Evolutionary conservation across 1,140 invertebrate genomes (phyloP), one percentile per base, ranked within the genome.

Genomic region (Bombus balteatus): DNA sequence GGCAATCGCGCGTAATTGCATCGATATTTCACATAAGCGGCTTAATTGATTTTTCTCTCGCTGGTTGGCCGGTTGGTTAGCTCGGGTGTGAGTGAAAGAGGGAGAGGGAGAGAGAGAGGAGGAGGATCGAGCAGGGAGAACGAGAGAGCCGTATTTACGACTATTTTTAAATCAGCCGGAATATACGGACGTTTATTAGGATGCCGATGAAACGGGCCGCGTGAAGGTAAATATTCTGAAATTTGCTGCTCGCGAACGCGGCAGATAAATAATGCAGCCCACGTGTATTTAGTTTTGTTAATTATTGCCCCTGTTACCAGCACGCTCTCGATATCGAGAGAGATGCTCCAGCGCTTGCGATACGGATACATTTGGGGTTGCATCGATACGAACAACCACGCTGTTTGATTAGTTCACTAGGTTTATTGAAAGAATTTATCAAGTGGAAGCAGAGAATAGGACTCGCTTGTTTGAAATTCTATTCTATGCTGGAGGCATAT

Each of bases 11-110:
- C 89, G 89, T 93, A 92, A 92, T 93, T 93, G 91, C 90, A 77
- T 65, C 92, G 85, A 93, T 93, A 93, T 92, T 90, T 93, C 91
- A 92, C 88, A 89, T 91, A 90, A 92, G 89, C 92, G 91, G 91
- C 84, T 93, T 92, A 93, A 93, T 93, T 92, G 92, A 92, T 93
- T 92, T 93, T 92, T 91, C 82, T 85, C 84, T 73, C 75, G 83
- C 22, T 75, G 37, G 53, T 22, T 43, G 53, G 74, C 37, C 41
- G 34, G 57, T 15, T 10, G 39, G 65, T 10, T 18, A 6, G 43
- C 13, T 62, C 43, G 41, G 25, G 37, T 8, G 13, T 12, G 73
- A 34, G 32, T 18, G 37, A 15, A 41, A n/a, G 25, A 22, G 39
- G n/a, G 2, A 8, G n/a, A 66, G 62, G 6, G 13, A 8, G 62